These are phyloP conservation scores for Cassiopea xamachana DNA, from an alignment of 30 jellyfish, hydroid and myxozoan species.

Conservation along the genomic window DNA sequence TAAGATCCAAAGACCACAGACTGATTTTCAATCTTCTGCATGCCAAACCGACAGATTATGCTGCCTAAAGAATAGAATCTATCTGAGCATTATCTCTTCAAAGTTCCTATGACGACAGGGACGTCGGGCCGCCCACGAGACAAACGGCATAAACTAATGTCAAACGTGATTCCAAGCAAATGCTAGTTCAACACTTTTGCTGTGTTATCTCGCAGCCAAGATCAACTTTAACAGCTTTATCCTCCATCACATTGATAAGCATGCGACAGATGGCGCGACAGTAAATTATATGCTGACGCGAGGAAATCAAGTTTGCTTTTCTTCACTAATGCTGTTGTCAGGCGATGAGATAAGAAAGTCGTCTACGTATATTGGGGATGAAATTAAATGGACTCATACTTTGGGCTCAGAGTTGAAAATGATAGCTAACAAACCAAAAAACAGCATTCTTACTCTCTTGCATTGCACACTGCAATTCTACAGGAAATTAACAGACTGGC, in stretches of 20 bases:
- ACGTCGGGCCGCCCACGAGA: conserved; percentile 23
- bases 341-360: not conserved
- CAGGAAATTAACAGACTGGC: too few relatives aligned
- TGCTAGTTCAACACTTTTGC: not conserved
- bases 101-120: not conserved
- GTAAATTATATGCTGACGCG: conserved; percentile 14
- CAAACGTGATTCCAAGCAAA: conserved; percentile 21
- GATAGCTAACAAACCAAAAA: not conserved
- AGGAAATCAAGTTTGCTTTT: not conserved
- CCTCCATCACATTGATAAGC: not conserved
- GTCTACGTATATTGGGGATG: not conserved
- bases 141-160: conserved; percentile 7
- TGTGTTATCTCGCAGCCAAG: conserved; percentile 3
- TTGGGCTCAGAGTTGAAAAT: not conserved
- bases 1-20: not conserved
- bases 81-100: not conserved
- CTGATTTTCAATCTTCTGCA: not conserved
- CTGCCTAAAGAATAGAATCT: not conserved
- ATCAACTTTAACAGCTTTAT: not conserved
- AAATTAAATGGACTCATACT: not conserved
- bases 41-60: not conserved
- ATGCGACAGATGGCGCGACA: conserved; percentile 2
- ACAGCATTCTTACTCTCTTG: too few relatives aligned
- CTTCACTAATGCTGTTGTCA: not conserved
- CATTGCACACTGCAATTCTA: too few relatives aligned